Percentiles rank a stretch among this genome's conserved stretches.
Evolutionary conservation across 2,888 invertebrate genomes (phyloP).

Genomic region (Eretmocerus hayati): DNA sequence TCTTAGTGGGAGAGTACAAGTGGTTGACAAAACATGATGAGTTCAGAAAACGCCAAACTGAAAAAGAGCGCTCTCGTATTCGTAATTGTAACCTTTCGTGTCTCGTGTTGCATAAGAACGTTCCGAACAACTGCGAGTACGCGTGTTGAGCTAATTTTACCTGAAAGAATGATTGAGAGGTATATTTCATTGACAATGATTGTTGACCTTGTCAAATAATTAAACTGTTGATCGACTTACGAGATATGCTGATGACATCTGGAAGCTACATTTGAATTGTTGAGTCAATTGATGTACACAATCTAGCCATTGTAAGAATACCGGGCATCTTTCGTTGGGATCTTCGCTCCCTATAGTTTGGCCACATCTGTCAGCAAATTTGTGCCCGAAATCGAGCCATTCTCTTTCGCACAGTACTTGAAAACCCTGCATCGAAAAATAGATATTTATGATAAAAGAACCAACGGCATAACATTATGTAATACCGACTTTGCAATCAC

Average conservation of each 20-base stretch:
- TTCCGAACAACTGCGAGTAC: slow-evolving; percentile 94
- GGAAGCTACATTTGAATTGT: slow-evolving; percentile 90
- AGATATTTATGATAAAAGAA: background rate
- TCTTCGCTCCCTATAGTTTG: slow-evolving; percentile 76
- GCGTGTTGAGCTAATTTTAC: slow-evolving; percentile 92
- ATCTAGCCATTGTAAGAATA: slow-evolving; percentile 97
- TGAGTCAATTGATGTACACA: slow-evolving; percentile 84
- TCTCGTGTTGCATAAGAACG: slow-evolving; percentile 85
- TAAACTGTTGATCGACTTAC: slow-evolving; percentile 51
- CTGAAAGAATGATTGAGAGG: too few relatives aligned
- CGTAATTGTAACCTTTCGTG: slow-evolving; percentile 64
- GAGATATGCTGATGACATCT: slow-evolving; percentile 89
- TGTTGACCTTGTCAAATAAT: background rate
- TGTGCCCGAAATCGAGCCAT: slow-evolving; percentile 97
- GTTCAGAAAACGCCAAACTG: slow-evolving; percentile 82
- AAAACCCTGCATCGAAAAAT: slow-evolving; percentile 72
- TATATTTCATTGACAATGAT: slow-evolving; percentile 1
- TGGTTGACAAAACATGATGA: slow-evolving; percentile 78
- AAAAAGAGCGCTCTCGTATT: slow-evolving; percentile 64
- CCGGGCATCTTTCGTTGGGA: slow-evolving; percentile 91
- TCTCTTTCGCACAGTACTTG: slow-evolving; percentile 88
- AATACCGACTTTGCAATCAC: too few relatives aligned
- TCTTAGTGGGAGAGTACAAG: slow-evolving; percentile 59
- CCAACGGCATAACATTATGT: too few relatives aligned
- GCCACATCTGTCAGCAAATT: slow-evolving; percentile 92